phyloP scores from a whole-genome alignment of 2,888 invertebrate species.

The Tachina fera region DNA sequence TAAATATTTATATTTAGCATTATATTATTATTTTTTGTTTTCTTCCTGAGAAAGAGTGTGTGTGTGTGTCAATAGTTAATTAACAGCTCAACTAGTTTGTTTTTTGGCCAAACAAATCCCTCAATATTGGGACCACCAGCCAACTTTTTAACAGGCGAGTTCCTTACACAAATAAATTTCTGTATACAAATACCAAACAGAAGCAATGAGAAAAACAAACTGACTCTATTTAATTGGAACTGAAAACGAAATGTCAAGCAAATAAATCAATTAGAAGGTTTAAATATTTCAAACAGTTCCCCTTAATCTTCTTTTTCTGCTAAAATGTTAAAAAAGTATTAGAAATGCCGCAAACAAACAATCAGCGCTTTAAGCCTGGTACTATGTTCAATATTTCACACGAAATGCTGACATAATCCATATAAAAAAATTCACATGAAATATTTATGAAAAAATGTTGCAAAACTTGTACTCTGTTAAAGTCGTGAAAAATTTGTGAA shows the following conservation, averaged over 20 bases:
- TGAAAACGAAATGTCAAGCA: background rate
- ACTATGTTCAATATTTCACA: no score
- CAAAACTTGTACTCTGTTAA: no score
- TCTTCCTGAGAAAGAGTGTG: background rate
- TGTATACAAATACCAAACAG: conserved; percentile 49
- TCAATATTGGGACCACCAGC: conserved; percentile 37
- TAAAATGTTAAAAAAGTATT: no score
- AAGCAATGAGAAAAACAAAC: conserved; percentile 35
- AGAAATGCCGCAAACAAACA: no score
- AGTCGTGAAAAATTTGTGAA: no score
- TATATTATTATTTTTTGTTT: background rate
- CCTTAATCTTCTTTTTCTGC: no score
- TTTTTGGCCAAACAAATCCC: conserved; percentile 6
- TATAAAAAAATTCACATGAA: no score
- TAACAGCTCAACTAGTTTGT: conserved; percentile 36
- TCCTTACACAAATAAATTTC: background rate
- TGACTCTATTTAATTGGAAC: background rate
- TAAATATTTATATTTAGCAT: background rate
- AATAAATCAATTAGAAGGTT: background rate
- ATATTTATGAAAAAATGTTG: no score
- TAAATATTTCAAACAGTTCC: no score
- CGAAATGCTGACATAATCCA: no score
- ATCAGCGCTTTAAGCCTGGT: no score
- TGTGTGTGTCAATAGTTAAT: conserved; percentile 55
- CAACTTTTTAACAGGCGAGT: conserved; percentile 16